Evolutionary conservation across 2,797 vertebrate species (phyloP).

Genomic region (Gastrophryne carolinensis): DNA sequence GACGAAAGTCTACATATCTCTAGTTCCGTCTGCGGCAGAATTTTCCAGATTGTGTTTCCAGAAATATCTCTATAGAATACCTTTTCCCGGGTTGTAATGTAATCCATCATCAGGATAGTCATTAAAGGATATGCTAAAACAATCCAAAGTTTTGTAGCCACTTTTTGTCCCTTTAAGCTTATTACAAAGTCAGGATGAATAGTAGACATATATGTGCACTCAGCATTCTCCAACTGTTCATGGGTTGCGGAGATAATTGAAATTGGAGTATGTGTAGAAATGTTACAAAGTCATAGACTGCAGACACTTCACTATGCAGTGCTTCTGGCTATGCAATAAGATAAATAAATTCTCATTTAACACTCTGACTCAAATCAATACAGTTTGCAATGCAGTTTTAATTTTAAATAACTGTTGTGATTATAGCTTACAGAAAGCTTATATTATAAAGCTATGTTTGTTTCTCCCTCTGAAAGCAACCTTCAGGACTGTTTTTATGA

Average conservation of each 20-base stretch:
- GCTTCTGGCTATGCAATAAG: slow-evolving; percentile 37
- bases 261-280: slow-evolving; percentile 28
- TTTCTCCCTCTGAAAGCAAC: neutral
- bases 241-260: slow-evolving; percentile 46
- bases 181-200: slow-evolving; percentile 44
- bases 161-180: slow-evolving; percentile 33
- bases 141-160: slow-evolving; percentile 41
- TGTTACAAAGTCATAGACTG: slow-evolving; percentile 27
- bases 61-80: slow-evolving; percentile 24
- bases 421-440: slow-evolving; percentile 12
- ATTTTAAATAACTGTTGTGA: slow-evolving; percentile 29
- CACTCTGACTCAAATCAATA: slow-evolving; percentile 33
- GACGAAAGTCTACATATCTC: neutral
- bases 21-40: neutral
- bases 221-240: slow-evolving; percentile 50
- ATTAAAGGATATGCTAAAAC: slow-evolving; percentile 34
- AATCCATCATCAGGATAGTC: slow-evolving; percentile 26
- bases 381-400: slow-evolving; percentile 21
- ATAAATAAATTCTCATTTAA: slow-evolving; percentile 46
- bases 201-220: slow-evolving; percentile 49
- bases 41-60: slow-evolving; percentile 8
- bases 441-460: slow-evolving; percentile 24
- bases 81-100: slow-evolving; percentile 1
- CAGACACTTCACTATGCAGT: slow-evolving; percentile 37
- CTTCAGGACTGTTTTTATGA: neutral